Evolutionary conservation across 2,888 invertebrate genomes (phyloP), one percentile per base, ranked within the genome.

Genomic region (Dioctria rufipes): DNA sequence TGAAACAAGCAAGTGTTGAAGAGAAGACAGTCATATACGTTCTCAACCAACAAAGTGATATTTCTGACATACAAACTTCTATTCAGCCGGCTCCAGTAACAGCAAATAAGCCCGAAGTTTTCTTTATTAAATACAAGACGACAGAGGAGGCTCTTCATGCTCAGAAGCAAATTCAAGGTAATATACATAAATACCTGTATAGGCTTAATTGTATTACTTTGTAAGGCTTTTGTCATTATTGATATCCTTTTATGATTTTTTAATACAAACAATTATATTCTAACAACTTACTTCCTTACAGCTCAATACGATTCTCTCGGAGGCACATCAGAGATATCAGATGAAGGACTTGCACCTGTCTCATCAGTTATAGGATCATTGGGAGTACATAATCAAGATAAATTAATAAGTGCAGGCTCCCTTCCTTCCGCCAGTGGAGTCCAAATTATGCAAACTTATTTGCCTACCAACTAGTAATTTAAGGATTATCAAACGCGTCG

Each of bases 261-360:
- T 25, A 25, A 25, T 2, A 25, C 25, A 0, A 0, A 25, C 25
- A 25, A 25, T 25, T 25, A 25, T 25, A 25, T 25, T 25, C 25
- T 25, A 25, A 25, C 25, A 25, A 25, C 25, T 25, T 25, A 25
- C 25, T 25, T 25, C 25, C 6, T 11, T 61, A 25, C 3, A 82
- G 86, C 88, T 60, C 88, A 88, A 84, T 88, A 88, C 82, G 88
- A 88, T 83, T 85, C 87, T 25, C 85, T 88, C 83, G 88, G 88
- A 58, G 88, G 88, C 63, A 86, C 85, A 81, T 88, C 86, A 81
- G 88, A 88, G 80, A 82, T 88, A 25, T 86, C 87, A 75, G 88
- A 88, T 82, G 88, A 88, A 83, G 88, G 88, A 71, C 84, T 87
- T 69, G 87, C 88, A 13, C 87, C 87, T 5, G 86, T 88, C 11